A percentile compares a stretch with the other conserved stretches of the same genome.
Evolutionary conservation across 2,888 invertebrate genomes (phyloP).

Genomic region (Pachymerium ferrugineum): DNA sequence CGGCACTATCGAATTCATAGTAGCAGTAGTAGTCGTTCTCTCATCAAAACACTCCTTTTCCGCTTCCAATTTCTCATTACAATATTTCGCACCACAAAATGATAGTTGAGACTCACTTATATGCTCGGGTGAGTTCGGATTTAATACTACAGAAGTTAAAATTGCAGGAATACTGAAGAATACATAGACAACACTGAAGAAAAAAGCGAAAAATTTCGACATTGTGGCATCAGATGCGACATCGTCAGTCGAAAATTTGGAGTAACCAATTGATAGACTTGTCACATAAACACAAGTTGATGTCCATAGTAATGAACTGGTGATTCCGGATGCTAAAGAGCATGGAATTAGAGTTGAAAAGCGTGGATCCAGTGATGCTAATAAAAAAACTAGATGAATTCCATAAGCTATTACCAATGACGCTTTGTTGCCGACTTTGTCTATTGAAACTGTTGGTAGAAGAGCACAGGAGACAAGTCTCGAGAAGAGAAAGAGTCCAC

Average conservation of each 20-base stretch:
- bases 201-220: slow-evolving; percentile 12
- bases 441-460: neutral
- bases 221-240: neutral
- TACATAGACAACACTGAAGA: slow-evolving; percentile 10
- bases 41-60: neutral
- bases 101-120: neutral
- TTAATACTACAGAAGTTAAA: slow-evolving; percentile 3
- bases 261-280: neutral
- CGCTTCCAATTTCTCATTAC: neutral
- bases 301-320: slow-evolving; percentile 11
- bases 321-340: neutral
- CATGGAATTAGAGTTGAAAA: slow-evolving; percentile 14
- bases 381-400: neutral
- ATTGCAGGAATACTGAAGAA: neutral
- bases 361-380: slow-evolving; percentile 28
- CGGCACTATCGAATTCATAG: neutral
- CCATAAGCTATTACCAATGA: neutral
- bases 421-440: neutral
- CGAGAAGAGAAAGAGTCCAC: slow-evolving; percentile 9
- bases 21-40: neutral
- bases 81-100: neutral
- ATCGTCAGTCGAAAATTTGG: neutral
- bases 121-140: neutral
- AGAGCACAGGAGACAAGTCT: slow-evolving; percentile 3
- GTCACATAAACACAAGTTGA: slow-evolving; percentile 3